Evolutionary conservation across 2,888 invertebrate genomes (phyloP), one percentile per base, ranked within the genome.

Genomic region (Rosalia funebris): DNA sequence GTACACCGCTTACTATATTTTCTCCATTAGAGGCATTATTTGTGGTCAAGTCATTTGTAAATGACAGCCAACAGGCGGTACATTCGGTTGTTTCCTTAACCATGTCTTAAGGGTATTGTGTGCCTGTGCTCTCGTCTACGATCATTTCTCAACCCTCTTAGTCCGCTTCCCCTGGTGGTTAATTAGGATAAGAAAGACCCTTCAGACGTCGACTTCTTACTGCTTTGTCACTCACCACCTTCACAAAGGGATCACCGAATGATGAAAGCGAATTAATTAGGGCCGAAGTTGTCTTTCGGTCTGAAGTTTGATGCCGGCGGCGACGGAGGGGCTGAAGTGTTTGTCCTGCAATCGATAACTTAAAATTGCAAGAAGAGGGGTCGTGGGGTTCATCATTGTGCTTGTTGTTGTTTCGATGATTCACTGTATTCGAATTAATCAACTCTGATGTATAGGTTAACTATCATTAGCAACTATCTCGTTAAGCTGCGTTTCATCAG

Each of bases 141-240:
- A 42, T 53, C 53, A 44, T 50, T 34, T 32, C 41, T 57, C 57
- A 44, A 41, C 42, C 48, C 56, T 44, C 41, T 48, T 36, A 57
- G 42, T 12, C 39, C 19, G 37, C 39, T 60, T 60, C 60, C 56
- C 63, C 60, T 62, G 58, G 59, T 61, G 61, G 62, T 61, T 67
- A 67, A 67, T 67, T 67, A 65, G 65, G 65, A 62, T 63, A 65
- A 63, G 68, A 65, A 63, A 63, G 62, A 37, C 57, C 57, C 57
- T 52, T 58, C 57, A 58, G 32, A 34, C 46, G 63, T 62, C 52
- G 68, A 60, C 60, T 65, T 63, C 68, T 65, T 62, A 52, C 62
- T 53, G 65, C 68, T 57, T 62, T 68, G 65, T 65, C 65, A 61
- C 60, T 63, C 63, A 58, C 60, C 60, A 57, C 60, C 57, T 66